These are phyloP conservation scores for Leptocoma aspasia DNA, from an alignment of 2,113 vertebrate genomes.

Conservation along the genomic window DNA sequence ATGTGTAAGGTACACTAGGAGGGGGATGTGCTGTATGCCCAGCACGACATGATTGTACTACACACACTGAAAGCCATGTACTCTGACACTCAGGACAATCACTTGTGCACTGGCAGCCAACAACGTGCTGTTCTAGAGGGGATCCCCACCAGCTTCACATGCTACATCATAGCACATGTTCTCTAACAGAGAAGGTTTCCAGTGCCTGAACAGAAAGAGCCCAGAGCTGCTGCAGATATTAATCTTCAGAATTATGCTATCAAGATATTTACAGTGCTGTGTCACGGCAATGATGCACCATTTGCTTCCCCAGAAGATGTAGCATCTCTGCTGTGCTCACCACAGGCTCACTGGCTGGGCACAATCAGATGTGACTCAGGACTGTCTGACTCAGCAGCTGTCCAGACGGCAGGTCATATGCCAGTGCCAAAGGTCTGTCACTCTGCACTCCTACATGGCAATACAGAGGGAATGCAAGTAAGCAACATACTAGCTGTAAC, in stretches of 20 bases:
- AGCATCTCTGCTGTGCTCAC: neutral
- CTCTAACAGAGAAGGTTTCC: neutral
- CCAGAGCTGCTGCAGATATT: neutral
- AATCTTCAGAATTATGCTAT: neutral
- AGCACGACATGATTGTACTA: accelerated
- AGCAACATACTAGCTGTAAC: neutral
- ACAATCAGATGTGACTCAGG: neutral
- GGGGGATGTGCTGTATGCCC: neutral
- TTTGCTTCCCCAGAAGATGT: neutral
- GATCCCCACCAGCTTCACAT: neutral
- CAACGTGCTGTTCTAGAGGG: neutral
- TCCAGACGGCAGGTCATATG: neutral
- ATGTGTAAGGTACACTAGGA: neutral
- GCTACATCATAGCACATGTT: neutral
- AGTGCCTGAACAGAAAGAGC: neutral
- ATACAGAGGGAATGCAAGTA: neutral
- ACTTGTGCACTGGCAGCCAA: neutral
- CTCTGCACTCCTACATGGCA: neutral
- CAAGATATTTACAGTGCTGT: neutral
- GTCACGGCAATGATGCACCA: neutral
- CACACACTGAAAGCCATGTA: neutral
- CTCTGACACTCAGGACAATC: neutral
- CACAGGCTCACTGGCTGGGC: neutral
- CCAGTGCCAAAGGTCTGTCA: neutral
- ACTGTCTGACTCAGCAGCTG: neutral